Conservation (phyloP, 2,113 vertebrate genomes). For the Sebastes fasciatus region DNA sequence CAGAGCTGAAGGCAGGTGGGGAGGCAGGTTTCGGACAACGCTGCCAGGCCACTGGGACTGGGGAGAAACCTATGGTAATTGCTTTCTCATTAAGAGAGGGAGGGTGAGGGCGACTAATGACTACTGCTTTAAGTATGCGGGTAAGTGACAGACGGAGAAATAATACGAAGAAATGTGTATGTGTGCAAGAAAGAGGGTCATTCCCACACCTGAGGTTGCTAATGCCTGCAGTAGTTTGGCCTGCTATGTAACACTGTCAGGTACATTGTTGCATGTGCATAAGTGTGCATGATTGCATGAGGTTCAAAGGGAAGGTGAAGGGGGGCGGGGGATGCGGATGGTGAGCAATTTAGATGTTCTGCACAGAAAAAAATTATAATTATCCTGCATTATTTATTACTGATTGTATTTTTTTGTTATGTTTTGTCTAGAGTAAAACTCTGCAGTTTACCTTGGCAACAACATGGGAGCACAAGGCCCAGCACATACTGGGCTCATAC, state of each 20-base stretch:
- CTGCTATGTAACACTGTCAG: slow-evolving; percentile 67
- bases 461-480: slow-evolving; percentile 56
- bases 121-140: slow-evolving; percentile 76
- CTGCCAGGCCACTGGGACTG: slow-evolving; percentile 73
- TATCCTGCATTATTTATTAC: slow-evolving; percentile 28
- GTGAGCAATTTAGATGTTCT: slow-evolving; percentile 23
- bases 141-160: slow-evolving; percentile 77
- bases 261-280: slow-evolving; percentile 61
- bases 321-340: slow-evolving; percentile 32
- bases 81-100: slow-evolving; percentile 83
- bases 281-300: slow-evolving; percentile 63
- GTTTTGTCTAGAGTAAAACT: slow-evolving; percentile 58
- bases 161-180: slow-evolving; percentile 63
- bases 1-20: slow-evolving; percentile 80
- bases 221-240: slow-evolving; percentile 68
- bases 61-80: slow-evolving; percentile 80
- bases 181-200: slow-evolving; percentile 54
- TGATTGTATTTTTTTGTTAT: slow-evolving; percentile 52
- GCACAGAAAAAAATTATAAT: slow-evolving; percentile 19
- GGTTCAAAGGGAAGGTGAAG: slow-evolving; percentile 23
- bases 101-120: slow-evolving; percentile 81
- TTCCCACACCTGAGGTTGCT: slow-evolving; percentile 65
- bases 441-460: slow-evolving; percentile 31
- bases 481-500: slow-evolving; percentile 10
- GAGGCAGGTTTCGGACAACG: slow-evolving; percentile 77